Evolutionary conservation across 2,888 invertebrate species (phyloP).

Genomic region (Neoscelio sp.): DNA sequence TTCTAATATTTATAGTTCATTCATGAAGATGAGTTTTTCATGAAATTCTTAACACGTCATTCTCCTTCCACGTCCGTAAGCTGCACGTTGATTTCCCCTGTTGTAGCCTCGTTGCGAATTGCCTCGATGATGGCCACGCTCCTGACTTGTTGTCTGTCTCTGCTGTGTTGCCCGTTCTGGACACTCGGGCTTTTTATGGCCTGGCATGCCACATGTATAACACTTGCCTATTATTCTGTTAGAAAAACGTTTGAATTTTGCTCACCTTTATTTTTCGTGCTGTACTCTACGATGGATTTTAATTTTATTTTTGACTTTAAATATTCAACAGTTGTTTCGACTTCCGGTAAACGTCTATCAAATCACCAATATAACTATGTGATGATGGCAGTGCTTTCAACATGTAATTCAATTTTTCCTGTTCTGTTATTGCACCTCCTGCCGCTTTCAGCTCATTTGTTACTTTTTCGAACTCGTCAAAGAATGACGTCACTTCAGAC

Average conservation of each 20-base stretch:
- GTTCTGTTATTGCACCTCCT: conserved; percentile 70
- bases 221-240: too few species aligned
- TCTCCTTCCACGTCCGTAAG: too few species aligned
- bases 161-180: conserved; percentile 18
- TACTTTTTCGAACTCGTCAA: conserved; percentile 69
- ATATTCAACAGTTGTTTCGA: conserved; percentile 69
- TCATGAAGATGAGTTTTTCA: too few species aligned
- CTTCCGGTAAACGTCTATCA: conserved; percentile 69
- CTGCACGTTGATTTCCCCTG: too few species aligned
- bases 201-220: conserved; percentile 60
- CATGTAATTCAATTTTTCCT: conserved; percentile 72
- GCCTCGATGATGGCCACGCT: too few species aligned
- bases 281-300: too few species aligned
- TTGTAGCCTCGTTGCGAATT: too few species aligned
- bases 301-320: conserved; percentile 73
- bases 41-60: too few species aligned
- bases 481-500: conserved; percentile 59
- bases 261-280: conserved; percentile 4
- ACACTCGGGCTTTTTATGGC: too few species aligned
- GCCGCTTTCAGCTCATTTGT: conserved; percentile 69
- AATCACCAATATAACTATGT: conserved; percentile 62
- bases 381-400: conserved; percentile 33
- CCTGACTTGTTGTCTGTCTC: too few species aligned
- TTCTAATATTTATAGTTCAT: too few species aligned
- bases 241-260: conserved; percentile 56